Base-by-base conservation (phyloP, 2,888 invertebrate genomes). In the Cerastis leucographa region DNA sequence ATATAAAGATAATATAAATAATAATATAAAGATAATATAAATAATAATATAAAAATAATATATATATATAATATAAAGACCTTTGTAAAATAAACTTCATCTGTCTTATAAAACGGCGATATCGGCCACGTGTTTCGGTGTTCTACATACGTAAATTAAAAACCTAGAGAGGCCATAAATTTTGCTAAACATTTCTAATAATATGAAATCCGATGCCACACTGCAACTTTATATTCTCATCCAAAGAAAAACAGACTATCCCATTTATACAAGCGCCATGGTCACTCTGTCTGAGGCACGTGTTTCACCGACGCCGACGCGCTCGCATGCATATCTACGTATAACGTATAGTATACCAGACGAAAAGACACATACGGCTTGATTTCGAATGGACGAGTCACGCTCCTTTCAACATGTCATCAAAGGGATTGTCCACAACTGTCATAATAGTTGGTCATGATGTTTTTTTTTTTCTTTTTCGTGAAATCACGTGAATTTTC, bases 271-370 rank as follows among this genome's bases (percentile, higher is more conserved):
- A 42, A n/a, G n/a, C 46, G 46, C 54, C 71, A 74, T 84, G 86
- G 83, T 78, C 79, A 70, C 83, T 35, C 51, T 82, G 68, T 29
- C 51, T 25, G 68, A 56, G 86, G 79, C 84, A 84, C 84, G 84
- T 84, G 84, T 86, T 76, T 80, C 80, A 62, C 59, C 80, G 74
- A 74, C 35, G 67, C 29, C 72, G 77, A 76, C 74, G 69, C 68
- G 72, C 46, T 70, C 54, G 46, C 64, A 73, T 70, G 67, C 42
- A 44, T 71, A 79, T n/a, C 12, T 61, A 78, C 14, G 25, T 66
- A 66, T 64, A 81, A 12, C n/a, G 64, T 49, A 54, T 59, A 70
- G 40, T 65, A 74, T 59, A 65, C 35, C 29, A 54, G 11, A 69
- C 61, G 62, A 73, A 54, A 68, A 67, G 59, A 74, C 69, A 61